A percentile compares a stretch with the other conserved stretches of the same genome.
These are phyloP conservation scores for Hemicordylus capensis DNA, from an alignment of 2,113 vertebrate genomes.

Conservation along the genomic window DNA sequence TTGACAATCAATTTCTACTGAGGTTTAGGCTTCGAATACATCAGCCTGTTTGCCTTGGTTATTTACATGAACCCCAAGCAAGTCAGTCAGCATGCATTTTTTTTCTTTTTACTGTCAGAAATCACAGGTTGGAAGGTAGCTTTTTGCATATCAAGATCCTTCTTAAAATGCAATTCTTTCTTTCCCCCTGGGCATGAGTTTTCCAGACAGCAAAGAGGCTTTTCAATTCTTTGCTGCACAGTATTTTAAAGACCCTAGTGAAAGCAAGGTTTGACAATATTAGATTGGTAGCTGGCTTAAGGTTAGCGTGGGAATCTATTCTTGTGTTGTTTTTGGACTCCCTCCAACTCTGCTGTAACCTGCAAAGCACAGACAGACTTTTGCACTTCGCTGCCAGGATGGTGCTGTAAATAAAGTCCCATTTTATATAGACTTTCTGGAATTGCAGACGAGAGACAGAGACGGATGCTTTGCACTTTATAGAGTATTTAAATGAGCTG, in stretches of 20 bases:
- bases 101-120: background rate
- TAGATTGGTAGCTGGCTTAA: background rate
- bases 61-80: constrained; percentile 15
- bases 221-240: background rate
- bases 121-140: background rate
- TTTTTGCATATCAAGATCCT: background rate
- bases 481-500: constrained; percentile 36
- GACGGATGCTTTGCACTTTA: background rate
- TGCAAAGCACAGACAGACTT: background rate
- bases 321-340: constrained; percentile 10
- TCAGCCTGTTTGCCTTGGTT: background rate
- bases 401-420: constrained; percentile 8
- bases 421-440: background rate
- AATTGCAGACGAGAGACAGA: constrained; percentile 14
- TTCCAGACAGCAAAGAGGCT: background rate
- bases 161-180: constrained; percentile 1
- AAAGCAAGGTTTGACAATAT: constrained; percentile 26
- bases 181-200: constrained; percentile 23
- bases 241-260: constrained; percentile 20
- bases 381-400: background rate
- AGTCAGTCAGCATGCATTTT: background rate
- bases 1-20: background rate
- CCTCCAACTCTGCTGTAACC: background rate
- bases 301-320: constrained; percentile 8
- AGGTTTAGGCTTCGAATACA: constrained; percentile 13